Conservation (phyloP, 2,888 invertebrate genomes). For the Hydraecia micacea region DNA sequence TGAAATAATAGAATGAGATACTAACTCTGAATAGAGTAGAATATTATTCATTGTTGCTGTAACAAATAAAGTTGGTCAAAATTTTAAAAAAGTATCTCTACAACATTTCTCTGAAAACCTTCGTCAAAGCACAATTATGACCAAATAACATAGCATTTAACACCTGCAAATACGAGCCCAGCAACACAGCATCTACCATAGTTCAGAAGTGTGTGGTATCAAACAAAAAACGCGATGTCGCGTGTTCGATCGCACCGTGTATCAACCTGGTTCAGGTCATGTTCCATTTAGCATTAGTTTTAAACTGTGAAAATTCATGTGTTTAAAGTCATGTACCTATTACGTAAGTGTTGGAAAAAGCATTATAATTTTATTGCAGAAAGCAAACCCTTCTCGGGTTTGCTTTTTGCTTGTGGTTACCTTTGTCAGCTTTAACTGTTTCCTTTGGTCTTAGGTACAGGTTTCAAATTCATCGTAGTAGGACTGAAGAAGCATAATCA, state of each 20-base stretch:
- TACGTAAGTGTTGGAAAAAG: conserved; percentile 3
- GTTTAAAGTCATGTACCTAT: conserved; percentile 44
- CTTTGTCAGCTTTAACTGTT: background rate
- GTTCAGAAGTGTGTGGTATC: conserved; percentile 27
- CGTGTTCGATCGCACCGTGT: conserved; percentile 39
- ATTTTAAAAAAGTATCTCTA: background rate
- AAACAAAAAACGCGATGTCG: conserved; percentile 55
- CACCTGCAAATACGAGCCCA: conserved; percentile 8
- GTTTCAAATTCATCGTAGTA: background rate
- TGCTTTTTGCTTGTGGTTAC: background rate
- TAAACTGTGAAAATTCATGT: conserved; percentile 40
- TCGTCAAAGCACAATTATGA: background rate
- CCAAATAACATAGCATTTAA: background rate
- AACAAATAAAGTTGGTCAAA: background rate
- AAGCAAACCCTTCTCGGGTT: too few relatives aligned
- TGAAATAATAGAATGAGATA: background rate
- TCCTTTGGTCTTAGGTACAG: background rate
- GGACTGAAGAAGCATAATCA: too few relatives aligned
- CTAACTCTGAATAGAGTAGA: background rate
- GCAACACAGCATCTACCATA: conserved; percentile 2
- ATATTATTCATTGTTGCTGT: background rate
- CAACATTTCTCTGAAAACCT: background rate
- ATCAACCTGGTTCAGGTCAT: conserved; percentile 29
- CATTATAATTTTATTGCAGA: background rate
- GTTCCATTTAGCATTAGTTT: conserved; percentile 56